Evolutionary conservation across 2,797 vertebrate species (phyloP).

Genomic region (Notoglanidium macrostoma): DNA sequence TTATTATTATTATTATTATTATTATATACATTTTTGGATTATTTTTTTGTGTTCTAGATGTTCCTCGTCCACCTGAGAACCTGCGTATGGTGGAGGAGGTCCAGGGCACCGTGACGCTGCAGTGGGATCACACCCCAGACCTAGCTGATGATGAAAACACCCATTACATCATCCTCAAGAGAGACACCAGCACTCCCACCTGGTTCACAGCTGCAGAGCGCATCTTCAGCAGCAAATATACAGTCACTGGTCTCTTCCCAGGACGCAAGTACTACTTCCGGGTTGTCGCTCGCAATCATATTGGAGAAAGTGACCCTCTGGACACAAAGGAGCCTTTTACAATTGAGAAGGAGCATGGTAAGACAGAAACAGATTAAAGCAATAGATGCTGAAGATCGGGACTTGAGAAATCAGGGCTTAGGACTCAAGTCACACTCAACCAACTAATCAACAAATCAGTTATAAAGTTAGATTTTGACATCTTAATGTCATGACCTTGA

Average conservation of each 20-base stretch:
- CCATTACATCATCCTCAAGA: conserved; percentile 71
- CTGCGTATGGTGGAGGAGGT: conserved; percentile 68
- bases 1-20: too few species aligned
- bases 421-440: background rate
- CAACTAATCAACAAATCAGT: background rate
- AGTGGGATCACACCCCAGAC: conserved; percentile 72
- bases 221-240: conserved; percentile 71
- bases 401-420: background rate
- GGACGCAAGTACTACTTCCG: conserved; percentile 74
- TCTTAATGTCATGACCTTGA: background rate
- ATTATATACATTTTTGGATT: background rate
- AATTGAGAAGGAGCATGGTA: conserved; percentile 43
- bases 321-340: conserved; percentile 71
- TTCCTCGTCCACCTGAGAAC: background rate
- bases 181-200: conserved; percentile 66
- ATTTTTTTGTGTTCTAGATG: background rate
- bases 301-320: conserved; percentile 58
- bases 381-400: background rate
- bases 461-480: background rate
- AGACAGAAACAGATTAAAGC: background rate
- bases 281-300: background rate
- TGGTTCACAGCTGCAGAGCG: conserved; percentile 69
- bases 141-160: conserved; percentile 59
- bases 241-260: conserved; percentile 68
- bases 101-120: conserved; percentile 67